These are phyloP conservation scores for Alca torda DNA, from an alignment of 2,797 vertebrate species.

Conservation along the genomic window DNA sequence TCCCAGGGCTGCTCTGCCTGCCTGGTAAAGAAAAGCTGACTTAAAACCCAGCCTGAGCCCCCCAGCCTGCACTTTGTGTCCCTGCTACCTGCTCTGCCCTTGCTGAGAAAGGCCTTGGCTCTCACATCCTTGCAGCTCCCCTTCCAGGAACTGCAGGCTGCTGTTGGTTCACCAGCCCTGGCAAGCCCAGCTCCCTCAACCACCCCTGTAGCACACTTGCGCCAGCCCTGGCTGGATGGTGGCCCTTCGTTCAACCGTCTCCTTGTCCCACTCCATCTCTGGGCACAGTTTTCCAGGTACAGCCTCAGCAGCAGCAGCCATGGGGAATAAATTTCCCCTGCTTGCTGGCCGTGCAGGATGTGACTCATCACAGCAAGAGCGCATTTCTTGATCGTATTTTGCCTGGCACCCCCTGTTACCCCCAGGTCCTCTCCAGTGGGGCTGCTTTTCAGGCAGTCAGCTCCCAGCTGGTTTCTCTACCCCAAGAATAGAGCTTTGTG, in stretches of 20 bases:
- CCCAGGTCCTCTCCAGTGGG: background rate
- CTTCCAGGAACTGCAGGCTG: background rate
- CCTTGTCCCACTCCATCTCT: background rate
- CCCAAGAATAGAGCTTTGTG: background rate
- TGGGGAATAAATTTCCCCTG: background rate
- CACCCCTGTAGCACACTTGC: background rate
- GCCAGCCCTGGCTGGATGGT: background rate
- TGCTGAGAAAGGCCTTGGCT: fast-evolving
- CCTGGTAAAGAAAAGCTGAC: background rate
- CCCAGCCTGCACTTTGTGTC: background rate
- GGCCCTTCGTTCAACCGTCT: fast-evolving
- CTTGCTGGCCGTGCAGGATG: fast-evolving
- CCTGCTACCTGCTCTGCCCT: background rate
- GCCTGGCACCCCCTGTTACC: background rate
- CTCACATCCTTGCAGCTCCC: too few relatives aligned
- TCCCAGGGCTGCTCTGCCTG: background rate
- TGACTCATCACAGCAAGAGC: background rate
- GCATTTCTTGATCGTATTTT: fast-evolving
- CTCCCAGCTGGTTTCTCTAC: background rate
- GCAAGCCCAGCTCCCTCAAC: background rate
- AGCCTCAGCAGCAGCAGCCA: background rate
- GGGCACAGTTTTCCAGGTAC: background rate
- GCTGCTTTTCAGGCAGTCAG: background rate
- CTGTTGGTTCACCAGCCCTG: background rate
- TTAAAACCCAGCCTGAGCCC: background rate